Base-by-base conservation (phyloP, 1,140 invertebrate genomes). In the Drosophila bipectinata region DNA sequence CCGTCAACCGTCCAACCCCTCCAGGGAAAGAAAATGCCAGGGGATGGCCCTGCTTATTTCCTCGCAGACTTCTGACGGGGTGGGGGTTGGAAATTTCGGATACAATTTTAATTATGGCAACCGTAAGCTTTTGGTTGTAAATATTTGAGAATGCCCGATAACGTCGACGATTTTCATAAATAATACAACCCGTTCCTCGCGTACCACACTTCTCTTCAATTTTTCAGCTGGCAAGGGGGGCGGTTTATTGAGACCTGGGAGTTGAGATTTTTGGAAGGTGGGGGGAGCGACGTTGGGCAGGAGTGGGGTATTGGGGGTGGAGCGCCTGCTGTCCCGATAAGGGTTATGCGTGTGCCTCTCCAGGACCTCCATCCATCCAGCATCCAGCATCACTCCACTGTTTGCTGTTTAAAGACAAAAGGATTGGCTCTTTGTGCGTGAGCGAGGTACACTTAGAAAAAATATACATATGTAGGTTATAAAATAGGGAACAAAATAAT, bases 81-180 rank as follows among this genome's bases (percentile, higher is more conserved):
- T 14, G 41, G 4, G 48, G 59, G 45, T 39, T 54, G 32, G 18
- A 57, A 63, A 80, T 77, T 90, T 89, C 81, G 90, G 90, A 90
- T 91, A 91, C 90, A 91, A 91, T 91, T 91, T 91, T 91, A 91
- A 91, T 91, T 91, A 91, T 91, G 90, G 87, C 90, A 91, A 91
- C 85, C 90, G 90, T 91, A 91, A 91, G 90, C 85, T 91, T 91
- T 90, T 78, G 89, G 90, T 91, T 91, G 90, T 91, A 91, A 91
- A 91, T 91, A 91, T 91, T 91, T 91, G 89, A 90, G 79, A 88
- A 81, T 89, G 79, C 82, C 89, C 79, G 79, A 90, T 90, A 90
- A 91, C 82, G 90, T 82, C 85, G 82, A 90, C 84, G 89, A 91
- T 90, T 91, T 91, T 91, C 89, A 91, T 91, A 91, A 91, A 91